Base-by-base conservation (phyloP, 1,140 invertebrate genomes). In the Palaemon carinicauda region DNA sequence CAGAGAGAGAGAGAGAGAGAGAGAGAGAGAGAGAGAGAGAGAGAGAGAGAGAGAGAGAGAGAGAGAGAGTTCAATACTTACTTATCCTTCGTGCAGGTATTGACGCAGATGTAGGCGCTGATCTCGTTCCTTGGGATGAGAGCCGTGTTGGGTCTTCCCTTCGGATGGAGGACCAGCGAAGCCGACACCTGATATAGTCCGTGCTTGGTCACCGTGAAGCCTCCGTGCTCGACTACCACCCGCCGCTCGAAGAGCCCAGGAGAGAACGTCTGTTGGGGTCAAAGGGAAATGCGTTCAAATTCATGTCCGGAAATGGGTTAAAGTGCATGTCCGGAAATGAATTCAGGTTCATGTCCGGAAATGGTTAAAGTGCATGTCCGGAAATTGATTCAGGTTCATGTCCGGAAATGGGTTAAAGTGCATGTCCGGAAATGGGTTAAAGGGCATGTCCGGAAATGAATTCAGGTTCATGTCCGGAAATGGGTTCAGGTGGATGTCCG, bases 221-320 rank as follows among this genome's bases (percentile, higher is more conserved):
- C 84, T n/a, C 84, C 84, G 65, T 86, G 84, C n/a, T 86, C 77
- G 65, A 86, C 65, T n/a, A 86, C 65, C 84, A 86, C 78, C 10
- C 84, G 77, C 2, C 84, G 65, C 77, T 86, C 84, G 56, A 86
- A 86, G 50, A 80, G 77, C n/a, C 84, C 84, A 10, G 84, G 84
- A 19, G 84, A 69, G 78, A 86, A 86, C 27, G 84, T 80, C 84
- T 86, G 84, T 24, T 41, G 78, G 21, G 27, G 19, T 51, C 17
- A 51, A 33, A 29, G 21, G 53, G 27, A n/a, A n/a, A n/a, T 12
- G 77, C 21, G 19, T 51, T 78, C 14, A 15, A 19, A 7, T 41
- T 21, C 19, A 33, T 5, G 12, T 4, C 74, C 19, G n/a, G n/a
- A n/a, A n/a, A n/a, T n/a, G n/a, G n/a, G n/a, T n/a, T n/a, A n/a